Percentiles rank a stretch among this genome's conserved stretches.
Evolutionary conservation across 2,113 vertebrate species (phyloP).

Genomic region (Misgurnus mizolepis): DNA sequence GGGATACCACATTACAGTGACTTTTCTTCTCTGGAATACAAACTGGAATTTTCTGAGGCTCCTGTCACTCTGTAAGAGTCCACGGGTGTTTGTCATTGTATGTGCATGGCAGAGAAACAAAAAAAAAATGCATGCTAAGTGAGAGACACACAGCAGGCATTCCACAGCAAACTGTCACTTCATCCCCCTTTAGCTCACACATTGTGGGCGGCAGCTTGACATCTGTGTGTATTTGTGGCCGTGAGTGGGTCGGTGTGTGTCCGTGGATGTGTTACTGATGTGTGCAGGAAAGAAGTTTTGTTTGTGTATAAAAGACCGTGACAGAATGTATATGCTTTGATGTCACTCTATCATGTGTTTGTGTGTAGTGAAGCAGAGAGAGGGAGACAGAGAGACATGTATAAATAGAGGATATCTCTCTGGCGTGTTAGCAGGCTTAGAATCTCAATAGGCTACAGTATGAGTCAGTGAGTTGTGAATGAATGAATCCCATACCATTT

Average conservation of each 20-base stretch:
- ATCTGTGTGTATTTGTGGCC: conserved; percentile 14
- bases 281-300: not conserved
- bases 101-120: conserved; percentile 30
- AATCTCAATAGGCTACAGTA: conserved; percentile 3
- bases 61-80: conserved; percentile 29
- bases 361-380: conserved; percentile 4
- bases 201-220: conserved; percentile 26
- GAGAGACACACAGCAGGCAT: conserved; percentile 51
- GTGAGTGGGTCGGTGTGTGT: not conserved
- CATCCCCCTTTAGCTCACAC: conserved; percentile 13
- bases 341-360: conserved; percentile 13
- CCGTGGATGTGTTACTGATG: conserved; percentile 3
- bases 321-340: conserved; percentile 36
- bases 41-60: conserved; percentile 16
- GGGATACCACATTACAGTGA: not conserved
- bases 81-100: conserved; percentile 18
- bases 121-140: conserved; percentile 37
- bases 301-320: not conserved
- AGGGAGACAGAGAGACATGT: conserved; percentile 30
- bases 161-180: conserved; percentile 48
- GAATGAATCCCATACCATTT: not conserved
- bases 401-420: conserved; percentile 28
- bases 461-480: not conserved
- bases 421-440: conserved; percentile 7
- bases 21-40: not conserved